A percentile compares a stretch with the other conserved stretches of the same genome.
These are phyloP conservation scores for Cephus sareptanus DNA, from an alignment of 2,888 invertebrate species.

Conservation along the genomic window DNA sequence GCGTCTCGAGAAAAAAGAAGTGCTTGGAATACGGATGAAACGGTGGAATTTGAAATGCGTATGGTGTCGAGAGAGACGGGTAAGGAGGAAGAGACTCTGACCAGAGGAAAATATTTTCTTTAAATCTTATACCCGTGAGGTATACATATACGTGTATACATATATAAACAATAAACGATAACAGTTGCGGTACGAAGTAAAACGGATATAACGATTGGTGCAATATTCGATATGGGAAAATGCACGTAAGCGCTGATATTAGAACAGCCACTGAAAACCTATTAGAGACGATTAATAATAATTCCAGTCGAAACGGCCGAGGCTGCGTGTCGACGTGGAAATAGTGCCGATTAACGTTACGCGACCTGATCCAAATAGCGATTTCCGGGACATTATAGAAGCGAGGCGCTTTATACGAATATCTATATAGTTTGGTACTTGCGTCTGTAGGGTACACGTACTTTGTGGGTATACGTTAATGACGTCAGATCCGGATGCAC, in stretches of 20 bases:
- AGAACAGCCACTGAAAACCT: neutral
- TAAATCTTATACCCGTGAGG: neutral
- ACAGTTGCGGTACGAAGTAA: neutral
- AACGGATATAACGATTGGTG: neutral
- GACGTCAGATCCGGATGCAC: neutral
- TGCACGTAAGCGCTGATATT: neutral
- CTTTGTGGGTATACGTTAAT: neutral
- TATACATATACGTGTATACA: too few relatives aligned
- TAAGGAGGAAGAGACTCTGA: too few relatives aligned
- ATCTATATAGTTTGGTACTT: neutral
- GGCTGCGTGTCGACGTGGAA: neutral
- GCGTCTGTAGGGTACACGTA: too few relatives aligned
- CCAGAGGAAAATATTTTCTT: neutral
- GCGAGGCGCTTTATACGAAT: neutral
- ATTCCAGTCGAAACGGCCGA: neutral
- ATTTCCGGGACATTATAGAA: neutral
- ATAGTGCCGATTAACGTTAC: neutral
- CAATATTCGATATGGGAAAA: neutral
- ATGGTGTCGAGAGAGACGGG: neutral
- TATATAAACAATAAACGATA: neutral
- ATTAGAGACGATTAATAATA: neutral
- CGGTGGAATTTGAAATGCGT: too few relatives aligned
- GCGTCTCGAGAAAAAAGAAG: neutral
- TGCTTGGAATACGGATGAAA: too few relatives aligned
- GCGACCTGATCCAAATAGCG: neutral